phyloP scores from a whole-genome alignment of 1,140 invertebrate species.

The Antheraea mylitta region DNA sequence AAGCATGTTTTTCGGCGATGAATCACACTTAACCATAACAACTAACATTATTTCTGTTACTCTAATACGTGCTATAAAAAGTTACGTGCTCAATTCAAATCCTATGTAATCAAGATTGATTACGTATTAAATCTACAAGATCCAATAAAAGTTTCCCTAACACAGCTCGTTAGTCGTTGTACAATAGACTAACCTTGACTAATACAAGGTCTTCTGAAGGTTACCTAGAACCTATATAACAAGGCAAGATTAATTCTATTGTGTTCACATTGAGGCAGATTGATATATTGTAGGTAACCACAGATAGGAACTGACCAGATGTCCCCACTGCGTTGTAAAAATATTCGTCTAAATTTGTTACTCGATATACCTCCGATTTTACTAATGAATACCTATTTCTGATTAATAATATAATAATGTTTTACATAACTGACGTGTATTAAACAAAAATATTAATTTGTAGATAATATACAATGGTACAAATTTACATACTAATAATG shows the following conservation, averaged over 20 bases:
- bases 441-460: no score
- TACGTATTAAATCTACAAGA: not conserved
- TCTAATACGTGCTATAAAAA: no score
- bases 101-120: no score
- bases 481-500: not conserved
- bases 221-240: conserved; percentile 10
- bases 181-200: conserved; percentile 21
- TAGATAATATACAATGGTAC: not conserved
- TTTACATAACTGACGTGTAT: no score
- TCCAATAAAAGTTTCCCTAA: not conserved
- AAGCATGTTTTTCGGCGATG: not conserved
- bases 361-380: no score
- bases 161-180: not conserved
- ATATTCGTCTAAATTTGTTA: no score
- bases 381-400: no score
- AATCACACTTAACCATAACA: not conserved
- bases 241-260: not conserved
- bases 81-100: no score
- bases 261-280: not conserved
- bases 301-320: no score
- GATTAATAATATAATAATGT: no score
- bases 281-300: not conserved
- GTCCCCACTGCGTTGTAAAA: no score
- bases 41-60: not conserved
- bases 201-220: conserved; percentile 19